phyloP scores from a whole-genome alignment of 2,113 vertebrate genomes.

The Hystrix cristata region DNA sequence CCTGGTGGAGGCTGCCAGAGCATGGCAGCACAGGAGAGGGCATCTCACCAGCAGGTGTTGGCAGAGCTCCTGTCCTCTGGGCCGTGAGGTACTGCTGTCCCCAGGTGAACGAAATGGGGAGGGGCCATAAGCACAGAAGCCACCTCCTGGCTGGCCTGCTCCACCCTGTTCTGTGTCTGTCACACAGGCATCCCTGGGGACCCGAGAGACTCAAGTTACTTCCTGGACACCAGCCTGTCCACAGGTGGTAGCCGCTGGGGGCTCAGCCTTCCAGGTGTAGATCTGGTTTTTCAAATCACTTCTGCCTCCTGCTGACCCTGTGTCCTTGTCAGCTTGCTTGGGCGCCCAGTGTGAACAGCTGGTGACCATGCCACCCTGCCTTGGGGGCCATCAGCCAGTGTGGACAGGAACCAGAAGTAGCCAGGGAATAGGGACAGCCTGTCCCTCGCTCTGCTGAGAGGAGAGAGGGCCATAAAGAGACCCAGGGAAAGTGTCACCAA shows the following conservation, averaged over 20 bases:
- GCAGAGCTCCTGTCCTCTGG: not conserved
- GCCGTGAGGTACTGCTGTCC: not conserved
- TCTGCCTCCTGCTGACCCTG: not conserved
- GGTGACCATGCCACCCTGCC: not conserved
- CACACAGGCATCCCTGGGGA: not conserved
- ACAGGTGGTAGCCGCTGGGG: not conserved
- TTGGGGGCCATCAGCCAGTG: not conserved
- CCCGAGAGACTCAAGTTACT: slow-evolving; percentile 22
- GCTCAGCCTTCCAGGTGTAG: not conserved
- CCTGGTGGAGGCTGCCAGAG: not conserved
- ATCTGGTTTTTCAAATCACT: not conserved
- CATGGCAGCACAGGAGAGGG: not conserved
- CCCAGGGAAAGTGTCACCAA: not conserved
- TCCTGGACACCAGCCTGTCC: slow-evolving; percentile 57
- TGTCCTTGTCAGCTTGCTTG: not conserved
- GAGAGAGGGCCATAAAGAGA: not conserved
- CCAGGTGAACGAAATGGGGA: not conserved
- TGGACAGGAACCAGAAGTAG: fast-evolving
- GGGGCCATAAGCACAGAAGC: not conserved
- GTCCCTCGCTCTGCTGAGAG: not conserved
- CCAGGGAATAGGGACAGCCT: fast-evolving
- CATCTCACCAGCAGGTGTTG: not conserved
- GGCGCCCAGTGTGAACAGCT: fast-evolving
- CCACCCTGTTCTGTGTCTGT: not conserved
- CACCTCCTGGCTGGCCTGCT: not conserved